Percentiles rank a stretch among this genome's conserved stretches.
phyloP scores from a whole-genome alignment of 2,797 vertebrate genomes.

The Argyrosomus regius region DNA sequence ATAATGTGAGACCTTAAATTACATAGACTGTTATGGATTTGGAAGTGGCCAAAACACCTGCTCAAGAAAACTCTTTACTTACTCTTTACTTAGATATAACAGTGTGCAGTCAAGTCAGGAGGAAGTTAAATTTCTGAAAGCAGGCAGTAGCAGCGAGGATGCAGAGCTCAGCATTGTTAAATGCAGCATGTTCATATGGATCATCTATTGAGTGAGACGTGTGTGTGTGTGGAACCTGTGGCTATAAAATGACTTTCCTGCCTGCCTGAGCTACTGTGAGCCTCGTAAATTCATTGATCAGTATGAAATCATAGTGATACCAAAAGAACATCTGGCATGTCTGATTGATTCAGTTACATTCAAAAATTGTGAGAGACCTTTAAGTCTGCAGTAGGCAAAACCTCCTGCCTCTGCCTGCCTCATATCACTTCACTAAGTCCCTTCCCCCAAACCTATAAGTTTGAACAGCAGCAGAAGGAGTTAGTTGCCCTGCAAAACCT shows the following conservation, averaged over 20 bases:
- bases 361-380: neutral
- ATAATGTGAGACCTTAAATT: no score
- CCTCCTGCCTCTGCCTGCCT: no score
- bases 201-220: neutral
- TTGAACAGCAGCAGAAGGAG: no score
- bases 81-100: no score
- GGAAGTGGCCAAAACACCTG: no score
- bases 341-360: neutral
- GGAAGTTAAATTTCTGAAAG: neutral
- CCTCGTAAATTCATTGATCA: neutral
- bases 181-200: neutral
- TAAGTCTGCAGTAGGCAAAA: no score
- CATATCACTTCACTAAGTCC: no score
- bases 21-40: no score
- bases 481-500: no score
- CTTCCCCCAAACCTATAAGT: no score
- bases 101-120: no score
- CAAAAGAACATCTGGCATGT: neutral
- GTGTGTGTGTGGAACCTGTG: neutral
- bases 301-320: neutral
- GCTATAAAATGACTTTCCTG: neutral
- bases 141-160: neutral
- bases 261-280: neutral
- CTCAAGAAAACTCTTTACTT: neutral
- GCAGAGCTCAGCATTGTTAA: neutral